phyloP scores from a whole-genome alignment of 2,888 invertebrate genomes.

The Callyntrura guangdongensis region DNA sequence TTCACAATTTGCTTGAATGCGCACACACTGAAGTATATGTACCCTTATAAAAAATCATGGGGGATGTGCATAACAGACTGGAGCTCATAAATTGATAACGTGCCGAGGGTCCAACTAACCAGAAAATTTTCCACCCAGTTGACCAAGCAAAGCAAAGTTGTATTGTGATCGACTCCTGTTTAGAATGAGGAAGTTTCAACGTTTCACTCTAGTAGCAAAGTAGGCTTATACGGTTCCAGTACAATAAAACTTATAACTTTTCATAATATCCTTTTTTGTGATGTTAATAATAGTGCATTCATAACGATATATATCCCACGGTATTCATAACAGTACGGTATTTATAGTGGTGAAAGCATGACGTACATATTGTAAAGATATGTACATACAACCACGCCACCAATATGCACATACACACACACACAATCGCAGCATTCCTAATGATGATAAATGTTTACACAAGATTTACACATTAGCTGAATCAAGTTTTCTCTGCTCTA shows the following conservation, averaged over 20 bases:
- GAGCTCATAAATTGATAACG: neutral
- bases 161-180: too few species aligned
- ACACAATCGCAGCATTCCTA: slow-evolving; percentile 56
- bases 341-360: too few species aligned
- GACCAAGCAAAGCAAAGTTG: too few species aligned
- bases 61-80: neutral
- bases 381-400: neutral
- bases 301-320: too few species aligned
- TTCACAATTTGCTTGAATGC: neutral
- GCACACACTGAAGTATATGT: neutral
- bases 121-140: too few species aligned
- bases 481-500: slow-evolving; percentile 55
- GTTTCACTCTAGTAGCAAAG: neutral
- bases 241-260: neutral
- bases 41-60: neutral
- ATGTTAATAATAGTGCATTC: neutral
- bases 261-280: neutral
- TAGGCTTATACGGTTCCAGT: neutral
- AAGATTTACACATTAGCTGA: slow-evolving; percentile 68
- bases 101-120: neutral
- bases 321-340: too few species aligned
- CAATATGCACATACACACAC: neutral
- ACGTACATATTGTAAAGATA: too few species aligned
- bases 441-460: slow-evolving; percentile 78
- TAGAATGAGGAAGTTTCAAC: too few species aligned